A percentile compares a stretch with the other conserved stretches of the same genome.
Conservation (phyloP, 1,140 invertebrate species). For the Paralvinella palmiformis region DNA sequence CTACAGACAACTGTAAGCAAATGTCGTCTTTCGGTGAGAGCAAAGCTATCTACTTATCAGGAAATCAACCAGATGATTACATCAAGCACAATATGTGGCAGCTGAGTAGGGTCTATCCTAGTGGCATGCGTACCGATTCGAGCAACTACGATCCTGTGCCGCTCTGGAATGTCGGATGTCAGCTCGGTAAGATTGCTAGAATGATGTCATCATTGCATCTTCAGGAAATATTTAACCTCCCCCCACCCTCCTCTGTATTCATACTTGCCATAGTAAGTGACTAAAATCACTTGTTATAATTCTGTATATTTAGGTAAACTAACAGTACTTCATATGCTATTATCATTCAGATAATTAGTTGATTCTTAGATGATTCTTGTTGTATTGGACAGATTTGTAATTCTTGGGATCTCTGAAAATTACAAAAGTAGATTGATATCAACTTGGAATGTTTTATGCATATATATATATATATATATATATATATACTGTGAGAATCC, state of each 20-base stretch:
- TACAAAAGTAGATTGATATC: too few relatives aligned
- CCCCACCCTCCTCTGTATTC: neutral
- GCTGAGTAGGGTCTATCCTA: constrained; percentile 54
- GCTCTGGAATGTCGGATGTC: constrained; percentile 55
- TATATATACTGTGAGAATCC: too few relatives aligned
- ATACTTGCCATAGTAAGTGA: neutral
- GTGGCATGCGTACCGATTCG: constrained; percentile 51
- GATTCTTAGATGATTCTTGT: too few relatives aligned
- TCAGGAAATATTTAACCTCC: neutral
- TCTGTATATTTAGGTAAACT: too few relatives aligned
- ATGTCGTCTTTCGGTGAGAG: constrained; percentile 54
- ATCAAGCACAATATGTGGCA: constrained; percentile 37
- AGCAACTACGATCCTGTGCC: constrained; percentile 55
- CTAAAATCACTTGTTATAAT: too few relatives aligned
- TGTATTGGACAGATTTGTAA: too few relatives aligned
- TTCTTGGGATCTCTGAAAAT: too few relatives aligned
- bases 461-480: too few relatives aligned
- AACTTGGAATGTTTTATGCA: too few relatives aligned
- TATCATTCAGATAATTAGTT: too few relatives aligned
- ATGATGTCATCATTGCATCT: neutral
- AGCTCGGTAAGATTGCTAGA: constrained; percentile 44
- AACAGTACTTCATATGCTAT: too few relatives aligned
- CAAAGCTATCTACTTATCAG: constrained; percentile 48
- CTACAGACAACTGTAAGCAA: constrained; percentile 51
- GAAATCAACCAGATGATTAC: constrained; percentile 53